Evolutionary conservation across 2,888 invertebrate genomes (phyloP).

Genomic region (Chloroclystis v-ata): DNA sequence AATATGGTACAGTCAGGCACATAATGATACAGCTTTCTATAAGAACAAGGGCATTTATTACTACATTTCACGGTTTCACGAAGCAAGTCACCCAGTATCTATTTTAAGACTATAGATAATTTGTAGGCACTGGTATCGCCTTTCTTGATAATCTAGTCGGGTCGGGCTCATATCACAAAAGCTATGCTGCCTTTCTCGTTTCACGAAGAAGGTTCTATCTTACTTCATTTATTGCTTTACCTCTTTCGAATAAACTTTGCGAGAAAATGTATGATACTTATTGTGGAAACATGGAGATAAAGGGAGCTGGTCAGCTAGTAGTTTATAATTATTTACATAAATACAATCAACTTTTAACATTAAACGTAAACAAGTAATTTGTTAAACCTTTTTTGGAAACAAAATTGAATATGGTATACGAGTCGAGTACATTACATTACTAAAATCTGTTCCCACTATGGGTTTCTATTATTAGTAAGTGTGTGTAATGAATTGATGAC

Average conservation of each 20-base stretch:
- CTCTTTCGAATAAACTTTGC: background rate
- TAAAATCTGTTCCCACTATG: no score
- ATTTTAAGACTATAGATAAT: background rate
- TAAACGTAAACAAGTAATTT: no score
- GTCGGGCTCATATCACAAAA: slow-evolving; percentile 1
- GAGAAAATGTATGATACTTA: no score
- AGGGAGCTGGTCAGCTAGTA: no score
- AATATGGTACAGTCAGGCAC: background rate
- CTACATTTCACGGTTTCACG: slow-evolving; percentile 1
- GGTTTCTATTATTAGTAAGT: no score
- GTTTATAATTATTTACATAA: no score
- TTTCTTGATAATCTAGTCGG: slow-evolving; percentile 3
- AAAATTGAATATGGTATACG: no score
- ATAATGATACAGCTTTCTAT: background rate
- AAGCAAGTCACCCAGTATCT: slow-evolving; percentile 1
- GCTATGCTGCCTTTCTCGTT: background rate
- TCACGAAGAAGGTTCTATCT: background rate
- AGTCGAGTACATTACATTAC: no score
- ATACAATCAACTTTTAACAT: no score
- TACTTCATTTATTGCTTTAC: background rate
- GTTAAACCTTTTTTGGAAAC: no score
- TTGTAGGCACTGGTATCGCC: background rate
- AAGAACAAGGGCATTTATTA: slow-evolving; percentile 3
- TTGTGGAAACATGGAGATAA: no score
- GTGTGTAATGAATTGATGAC: slow-evolving; percentile 24